These are phyloP conservation scores for Melipona bicolor DNA, from an alignment of 2,888 invertebrate genomes.

Conservation along the genomic window DNA sequence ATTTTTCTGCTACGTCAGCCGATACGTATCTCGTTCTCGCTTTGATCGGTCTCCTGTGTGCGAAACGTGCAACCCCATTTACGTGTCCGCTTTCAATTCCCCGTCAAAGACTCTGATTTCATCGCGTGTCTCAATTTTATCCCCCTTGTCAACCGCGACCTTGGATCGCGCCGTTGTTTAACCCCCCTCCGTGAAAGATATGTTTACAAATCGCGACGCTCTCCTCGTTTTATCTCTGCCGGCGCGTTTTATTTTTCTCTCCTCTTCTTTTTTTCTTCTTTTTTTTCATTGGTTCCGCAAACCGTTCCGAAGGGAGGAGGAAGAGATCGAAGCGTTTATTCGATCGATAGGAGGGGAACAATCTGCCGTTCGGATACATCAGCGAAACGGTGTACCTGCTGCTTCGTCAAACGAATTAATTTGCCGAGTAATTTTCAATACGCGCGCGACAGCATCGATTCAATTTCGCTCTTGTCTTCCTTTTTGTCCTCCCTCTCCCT, in stretches of 20 bases:
- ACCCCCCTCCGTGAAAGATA: conserved; percentile 17
- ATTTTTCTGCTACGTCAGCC: conserved; percentile 23
- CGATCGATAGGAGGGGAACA: conserved; percentile 48
- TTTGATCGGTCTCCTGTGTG: conserved; percentile 50
- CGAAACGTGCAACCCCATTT: conserved; percentile 41
- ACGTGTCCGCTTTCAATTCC: conserved; percentile 34
- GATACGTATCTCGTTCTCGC: conserved; percentile 23
- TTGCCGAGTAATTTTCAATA: conserved; percentile 50
- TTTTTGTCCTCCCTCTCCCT: neutral
- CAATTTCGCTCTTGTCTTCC: conserved; percentile 6
- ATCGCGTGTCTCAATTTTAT: conserved; percentile 30
- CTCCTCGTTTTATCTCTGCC: too few relatives aligned
- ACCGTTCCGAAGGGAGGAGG: conserved; percentile 6
- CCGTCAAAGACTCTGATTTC: conserved; percentile 33
- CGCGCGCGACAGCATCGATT: conserved; percentile 25
- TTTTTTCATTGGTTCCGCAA: neutral
- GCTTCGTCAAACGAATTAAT: conserved; percentile 43
- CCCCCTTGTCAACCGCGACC: neutral
- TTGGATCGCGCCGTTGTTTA: conserved; percentile 21
- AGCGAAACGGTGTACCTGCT: conserved; percentile 5
- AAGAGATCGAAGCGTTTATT: conserved; percentile 51
- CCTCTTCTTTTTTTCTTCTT: neutral
- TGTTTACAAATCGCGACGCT: conserved; percentile 39
- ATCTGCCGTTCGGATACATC: conserved; percentile 36
- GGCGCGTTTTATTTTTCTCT: neutral